These are phyloP conservation scores for Gila robusta DNA, from an alignment of 2,797 vertebrate species.

Conservation along the genomic window DNA sequence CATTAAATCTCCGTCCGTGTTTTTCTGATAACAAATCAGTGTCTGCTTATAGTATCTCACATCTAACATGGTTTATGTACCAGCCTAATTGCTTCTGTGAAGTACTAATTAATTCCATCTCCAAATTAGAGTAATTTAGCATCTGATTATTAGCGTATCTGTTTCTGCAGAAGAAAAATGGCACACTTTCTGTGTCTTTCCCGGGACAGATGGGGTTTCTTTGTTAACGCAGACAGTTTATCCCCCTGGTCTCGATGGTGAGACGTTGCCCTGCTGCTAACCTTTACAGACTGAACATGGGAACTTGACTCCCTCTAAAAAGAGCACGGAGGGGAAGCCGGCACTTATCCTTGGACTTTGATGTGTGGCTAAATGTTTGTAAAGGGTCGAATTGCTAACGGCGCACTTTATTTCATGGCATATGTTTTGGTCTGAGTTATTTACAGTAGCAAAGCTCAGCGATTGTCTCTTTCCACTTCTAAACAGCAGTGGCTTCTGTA, in stretches of 20 bases:
- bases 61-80: conserved; percentile 11
- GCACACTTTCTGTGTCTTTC: conserved; percentile 18
- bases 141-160: conserved; percentile 35
- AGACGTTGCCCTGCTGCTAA: conserved; percentile 43
- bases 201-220: conserved; percentile 46
- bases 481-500: conserved; percentile 52
- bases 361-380: not conserved
- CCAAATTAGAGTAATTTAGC: conserved; percentile 15
- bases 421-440: not conserved
- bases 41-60: conserved; percentile 23
- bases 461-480: not conserved
- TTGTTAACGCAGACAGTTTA: conserved; percentile 58
- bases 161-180: conserved; percentile 32
- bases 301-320: not conserved
- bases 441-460: conserved; percentile 9
- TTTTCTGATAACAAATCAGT: conserved; percentile 12
- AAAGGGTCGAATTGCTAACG: not conserved
- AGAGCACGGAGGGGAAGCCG: conserved; percentile 30
- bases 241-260: conserved; percentile 27
- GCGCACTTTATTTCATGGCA: conserved; percentile 6
- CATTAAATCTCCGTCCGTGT: not conserved
- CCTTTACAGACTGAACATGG: conserved; percentile 9
- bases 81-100: conserved; percentile 39
- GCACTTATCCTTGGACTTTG: conserved; percentile 49
- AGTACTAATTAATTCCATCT: conserved; percentile 43